Percentiles rank a stretch among this genome's conserved stretches.
phyloP scores from a whole-genome alignment of 2,888 invertebrate genomes.

The Melipona beecheii region DNA sequence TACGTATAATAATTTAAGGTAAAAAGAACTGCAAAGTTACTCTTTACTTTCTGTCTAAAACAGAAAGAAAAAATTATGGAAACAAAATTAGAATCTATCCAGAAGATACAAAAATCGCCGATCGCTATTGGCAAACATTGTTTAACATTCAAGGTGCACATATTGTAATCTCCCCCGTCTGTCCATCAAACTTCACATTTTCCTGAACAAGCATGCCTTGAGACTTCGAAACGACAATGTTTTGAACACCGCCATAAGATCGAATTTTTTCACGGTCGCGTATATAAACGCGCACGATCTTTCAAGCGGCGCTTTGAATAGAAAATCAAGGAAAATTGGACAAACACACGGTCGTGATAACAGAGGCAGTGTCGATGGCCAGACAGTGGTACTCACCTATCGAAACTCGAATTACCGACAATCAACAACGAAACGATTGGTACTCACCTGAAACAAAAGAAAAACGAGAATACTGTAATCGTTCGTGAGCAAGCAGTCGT shows the following conservation, averaged over 20 bases:
- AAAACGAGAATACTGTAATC: slow-evolving; percentile 4
- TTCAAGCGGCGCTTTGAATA: neutral
- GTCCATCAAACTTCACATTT: slow-evolving; percentile 31
- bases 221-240: neutral
- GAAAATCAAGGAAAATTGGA: slow-evolving; percentile 34
- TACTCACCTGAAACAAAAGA: slow-evolving; percentile 51
- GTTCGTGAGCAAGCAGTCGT: neutral
- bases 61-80: no score
- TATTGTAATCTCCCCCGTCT: neutral
- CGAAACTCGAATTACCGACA: slow-evolving; percentile 43
- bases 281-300: slow-evolving; percentile 3
- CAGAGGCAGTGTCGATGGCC: neutral
- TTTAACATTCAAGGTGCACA: slow-evolving; percentile 12
- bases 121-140: neutral
- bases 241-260: neutral
- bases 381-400: slow-evolving; percentile 31
- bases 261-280: slow-evolving; percentile 24
- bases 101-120: neutral
- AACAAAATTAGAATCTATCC: neutral
- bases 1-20: no score
- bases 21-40: no score
- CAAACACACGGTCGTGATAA: slow-evolving; percentile 29
- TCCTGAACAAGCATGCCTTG: neutral
- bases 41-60: no score
- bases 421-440: slow-evolving; percentile 19